Evolutionary conservation across 2,113 vertebrate genomes (phyloP), one percentile per base, ranked within the genome.

Genomic region (Forbesichthys agassizii): DNA sequence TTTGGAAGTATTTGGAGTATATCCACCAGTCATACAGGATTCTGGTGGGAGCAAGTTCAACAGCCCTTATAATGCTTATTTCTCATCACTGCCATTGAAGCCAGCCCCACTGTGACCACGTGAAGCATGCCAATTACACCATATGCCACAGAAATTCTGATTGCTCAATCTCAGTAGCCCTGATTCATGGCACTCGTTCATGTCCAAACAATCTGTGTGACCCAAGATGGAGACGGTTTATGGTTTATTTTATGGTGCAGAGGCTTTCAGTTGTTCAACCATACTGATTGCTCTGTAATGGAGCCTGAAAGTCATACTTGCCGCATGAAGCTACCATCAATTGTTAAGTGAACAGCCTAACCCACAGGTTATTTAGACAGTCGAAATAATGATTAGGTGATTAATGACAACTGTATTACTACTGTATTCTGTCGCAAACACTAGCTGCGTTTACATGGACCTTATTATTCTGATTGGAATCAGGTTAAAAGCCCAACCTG

Each of bases 291-390:
- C 69, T 66, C 68, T 83, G 80, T 84, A 86, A 89, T 76, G 67
- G 79, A 75, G 80, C 73, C 77, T 83, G 79, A 85, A 85, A 82
- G 79, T 82, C 83, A 69, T 59, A 68, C 68, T 80, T 75, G 74
- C 78, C 66, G 74, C 81, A 84, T 73, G 74, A 75, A 49, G 69
- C 69, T 51, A 62, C 75, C 82, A 84, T 88, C 81, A 85, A 85
- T 90, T 83, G 73, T 71, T 71, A 59, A 65, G 47, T 8, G 2
- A 64, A 78, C 27, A 27, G 27, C 27, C 27, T 83, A 85, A 88
- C 87, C 85, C 80, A 49, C 77, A 83, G 85, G 85, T 76, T 82
- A 75, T 88, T 88, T 88, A 85, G 86, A 91, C 84, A 84, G 27
- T 27, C 84, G 88, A 90, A 27, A 27, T 27, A 27, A 27, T 27